phyloP scores from a whole-genome alignment of 2,113 vertebrate species.

The Polypterus bichir region DNA sequence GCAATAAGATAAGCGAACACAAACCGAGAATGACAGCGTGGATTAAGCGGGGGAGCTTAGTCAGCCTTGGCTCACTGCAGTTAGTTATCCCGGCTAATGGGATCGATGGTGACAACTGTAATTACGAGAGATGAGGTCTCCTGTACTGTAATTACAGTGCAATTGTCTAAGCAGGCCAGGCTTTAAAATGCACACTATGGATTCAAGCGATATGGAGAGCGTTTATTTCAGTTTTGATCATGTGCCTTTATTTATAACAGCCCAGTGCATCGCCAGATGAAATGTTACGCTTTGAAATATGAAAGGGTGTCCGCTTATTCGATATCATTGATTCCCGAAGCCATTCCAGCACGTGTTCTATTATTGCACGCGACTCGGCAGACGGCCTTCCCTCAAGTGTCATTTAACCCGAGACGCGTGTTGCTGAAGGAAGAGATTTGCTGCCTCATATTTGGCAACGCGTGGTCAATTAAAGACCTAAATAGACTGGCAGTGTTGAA shows the following conservation, averaged over 20 bases:
- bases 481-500: too few species aligned
- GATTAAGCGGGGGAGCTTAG: constrained; percentile 44
- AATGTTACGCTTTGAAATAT: constrained; percentile 15
- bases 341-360: constrained; percentile 12
- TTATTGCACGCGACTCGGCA: not conserved
- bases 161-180: constrained; percentile 35
- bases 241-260: constrained; percentile 36
- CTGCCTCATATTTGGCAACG: too few species aligned
- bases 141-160: constrained; percentile 59
- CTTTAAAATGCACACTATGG: constrained; percentile 40
- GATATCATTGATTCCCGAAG: constrained; percentile 30
- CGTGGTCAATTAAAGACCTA: too few species aligned
- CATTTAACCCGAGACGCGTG: too few species aligned
- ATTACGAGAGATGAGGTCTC: constrained; percentile 61
- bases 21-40: constrained; percentile 32
- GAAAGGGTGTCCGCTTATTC: constrained; percentile 33
- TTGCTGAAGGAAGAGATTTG: too few species aligned
- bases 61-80: constrained; percentile 36
- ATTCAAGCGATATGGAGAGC: constrained; percentile 35
- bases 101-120: constrained; percentile 60
- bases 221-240: constrained; percentile 38
- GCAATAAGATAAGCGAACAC: constrained; percentile 1
- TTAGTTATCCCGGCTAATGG: constrained; percentile 67
- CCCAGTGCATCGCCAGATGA: constrained; percentile 6
- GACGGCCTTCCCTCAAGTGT: too few species aligned